A percentile compares a stretch with the other conserved stretches of the same genome.
Evolutionary conservation across 2,797 vertebrate species (phyloP).

Genomic region (Bradypodion ventrale): DNA sequence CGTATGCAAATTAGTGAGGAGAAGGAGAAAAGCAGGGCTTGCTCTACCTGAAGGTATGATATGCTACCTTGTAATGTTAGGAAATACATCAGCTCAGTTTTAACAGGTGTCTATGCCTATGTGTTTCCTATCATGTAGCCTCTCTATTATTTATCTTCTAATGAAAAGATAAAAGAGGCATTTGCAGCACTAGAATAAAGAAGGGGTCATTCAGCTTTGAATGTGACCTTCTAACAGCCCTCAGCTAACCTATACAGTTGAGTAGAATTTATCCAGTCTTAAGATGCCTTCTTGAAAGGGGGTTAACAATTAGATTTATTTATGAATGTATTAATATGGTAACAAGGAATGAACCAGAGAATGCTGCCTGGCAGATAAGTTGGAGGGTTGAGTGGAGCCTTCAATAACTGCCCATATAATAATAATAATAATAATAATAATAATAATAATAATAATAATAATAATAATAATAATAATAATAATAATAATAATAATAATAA

Average conservation of each 20-base stretch:
- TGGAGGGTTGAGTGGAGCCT: background rate
- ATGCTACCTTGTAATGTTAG: conserved; percentile 73
- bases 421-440: too few relatives aligned
- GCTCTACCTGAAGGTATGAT: conserved; percentile 73
- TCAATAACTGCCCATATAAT: background rate
- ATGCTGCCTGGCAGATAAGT: background rate
- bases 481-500: too few relatives aligned
- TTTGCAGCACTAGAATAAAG: conserved; percentile 48
- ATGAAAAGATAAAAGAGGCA: conserved; percentile 67
- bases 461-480: too few relatives aligned
- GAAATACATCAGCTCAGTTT: conserved; percentile 77
- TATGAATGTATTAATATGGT: background rate
- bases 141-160: conserved; percentile 68
- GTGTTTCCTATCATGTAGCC: conserved; percentile 71
- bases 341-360: background rate
- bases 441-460: too few relatives aligned
- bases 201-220: conserved; percentile 31
- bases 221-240: conserved; percentile 52
- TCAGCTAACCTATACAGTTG: conserved; percentile 7
- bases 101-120: conserved; percentile 74
- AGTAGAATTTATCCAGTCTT: background rate
- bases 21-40: conserved; percentile 68
- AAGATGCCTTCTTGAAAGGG: background rate
- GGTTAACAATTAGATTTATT: background rate
- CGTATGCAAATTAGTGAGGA: conserved; percentile 76